A percentile compares a stretch with the other conserved stretches of the same genome.
Evolutionary conservation across 1,140 invertebrate species (phyloP).

Genomic region (Pseudachorutes palmiensis): DNA sequence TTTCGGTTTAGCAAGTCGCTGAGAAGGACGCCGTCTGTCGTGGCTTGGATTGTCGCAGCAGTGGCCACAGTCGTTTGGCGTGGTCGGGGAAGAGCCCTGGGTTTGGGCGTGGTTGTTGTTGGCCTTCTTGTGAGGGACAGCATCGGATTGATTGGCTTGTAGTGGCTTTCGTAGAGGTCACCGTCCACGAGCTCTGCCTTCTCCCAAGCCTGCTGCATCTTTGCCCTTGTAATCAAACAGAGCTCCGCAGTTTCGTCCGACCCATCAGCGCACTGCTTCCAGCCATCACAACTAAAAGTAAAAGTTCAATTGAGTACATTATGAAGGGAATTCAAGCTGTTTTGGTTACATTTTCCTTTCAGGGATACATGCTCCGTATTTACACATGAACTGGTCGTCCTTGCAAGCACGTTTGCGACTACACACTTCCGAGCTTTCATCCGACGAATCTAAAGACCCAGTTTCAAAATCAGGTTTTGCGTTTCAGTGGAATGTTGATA

Average conservation of each 20-base stretch:
- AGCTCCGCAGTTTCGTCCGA: slow-evolving; percentile 28
- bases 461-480: neutral
- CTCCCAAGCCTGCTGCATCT: slow-evolving; percentile 23
- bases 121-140: slow-evolving; percentile 3
- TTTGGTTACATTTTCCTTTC: slow-evolving; percentile 19
- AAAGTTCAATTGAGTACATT: neutral
- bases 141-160: slow-evolving; percentile 2
- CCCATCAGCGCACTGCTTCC: slow-evolving; percentile 25
- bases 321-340: slow-evolving; percentile 3
- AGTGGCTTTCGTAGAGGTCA: neutral
- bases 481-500: neutral
- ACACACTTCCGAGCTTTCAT: slow-evolving; percentile 33
- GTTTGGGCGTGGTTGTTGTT: slow-evolving; percentile 1
- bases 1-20: neutral
- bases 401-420: slow-evolving; percentile 18
- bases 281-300: slow-evolving; percentile 20
- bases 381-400: slow-evolving; percentile 26
- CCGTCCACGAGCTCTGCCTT: slow-evolving; percentile 11
- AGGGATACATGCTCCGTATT: slow-evolving; percentile 33
- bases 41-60: neutral
- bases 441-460: slow-evolving; percentile 20
- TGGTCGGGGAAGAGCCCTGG: neutral
- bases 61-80: neutral
- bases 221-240: slow-evolving; percentile 31
- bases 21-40: neutral